Percentiles rank a stretch among this genome's conserved stretches.
Evolutionary conservation across 2,113 vertebrate species (phyloP).

Genomic region (Rafetus swinhoei): DNA sequence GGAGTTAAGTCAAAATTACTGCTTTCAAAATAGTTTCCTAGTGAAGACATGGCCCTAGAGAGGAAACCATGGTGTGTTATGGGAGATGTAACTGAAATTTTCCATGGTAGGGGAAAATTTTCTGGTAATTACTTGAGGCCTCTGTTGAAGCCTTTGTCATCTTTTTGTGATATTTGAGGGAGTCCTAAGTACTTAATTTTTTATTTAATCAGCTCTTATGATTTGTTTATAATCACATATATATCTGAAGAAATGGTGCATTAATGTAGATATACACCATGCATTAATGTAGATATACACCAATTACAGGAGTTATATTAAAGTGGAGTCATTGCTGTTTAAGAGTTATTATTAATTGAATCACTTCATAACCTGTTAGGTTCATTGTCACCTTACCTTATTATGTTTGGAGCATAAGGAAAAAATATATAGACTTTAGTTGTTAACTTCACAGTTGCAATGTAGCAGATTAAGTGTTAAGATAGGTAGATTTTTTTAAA

Average conservation of each 20-base stretch:
- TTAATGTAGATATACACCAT: background rate
- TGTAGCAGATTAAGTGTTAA: background rate
- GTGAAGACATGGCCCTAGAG: background rate
- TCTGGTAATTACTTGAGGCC: background rate
- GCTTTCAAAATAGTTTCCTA: too few species aligned
- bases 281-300: background rate
- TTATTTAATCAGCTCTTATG: background rate
- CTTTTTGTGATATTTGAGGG: background rate
- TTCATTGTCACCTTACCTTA: background rate
- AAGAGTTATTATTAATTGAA: background rate
- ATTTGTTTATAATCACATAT: background rate
- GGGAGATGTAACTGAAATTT: background rate
- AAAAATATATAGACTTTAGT: background rate
- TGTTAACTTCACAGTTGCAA: background rate
- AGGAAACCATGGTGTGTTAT: background rate
- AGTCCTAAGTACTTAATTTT: background rate
- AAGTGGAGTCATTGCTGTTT: background rate
- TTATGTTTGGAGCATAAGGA: accelerated
- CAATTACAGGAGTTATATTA: accelerated
- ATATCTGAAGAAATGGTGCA: background rate
- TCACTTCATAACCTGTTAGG: background rate
- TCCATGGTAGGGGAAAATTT: background rate
- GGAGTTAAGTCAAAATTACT: too few species aligned
- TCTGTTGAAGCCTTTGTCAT: background rate
- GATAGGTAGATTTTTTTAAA: background rate